These are phyloP conservation scores for Dichetophora obliterata DNA, from an alignment of 2,888 invertebrate genomes.

Conservation along the genomic window DNA sequence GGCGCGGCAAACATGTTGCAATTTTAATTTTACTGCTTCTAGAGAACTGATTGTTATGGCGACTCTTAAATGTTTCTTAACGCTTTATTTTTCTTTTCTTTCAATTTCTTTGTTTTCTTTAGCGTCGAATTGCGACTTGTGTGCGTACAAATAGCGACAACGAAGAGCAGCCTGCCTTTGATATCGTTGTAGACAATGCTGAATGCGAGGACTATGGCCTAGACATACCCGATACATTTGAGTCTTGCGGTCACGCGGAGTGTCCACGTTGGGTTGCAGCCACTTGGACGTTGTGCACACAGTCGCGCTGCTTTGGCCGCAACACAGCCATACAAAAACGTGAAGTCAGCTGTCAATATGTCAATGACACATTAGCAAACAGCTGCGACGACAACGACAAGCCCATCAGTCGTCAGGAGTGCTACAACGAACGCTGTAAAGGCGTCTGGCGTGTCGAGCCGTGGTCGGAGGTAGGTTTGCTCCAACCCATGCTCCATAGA, in stretches of 20 bases:
- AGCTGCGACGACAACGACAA: conserved; percentile 79
- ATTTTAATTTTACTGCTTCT: conserved; percentile 3
- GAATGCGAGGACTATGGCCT: conserved; percentile 81
- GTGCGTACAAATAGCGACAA: conserved; percentile 47
- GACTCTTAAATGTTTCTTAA: neutral
- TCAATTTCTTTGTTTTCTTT: conserved; percentile 37
- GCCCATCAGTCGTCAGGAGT: conserved; percentile 85
- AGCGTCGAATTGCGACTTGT: conserved; percentile 64
- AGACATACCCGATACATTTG: conserved; percentile 75
- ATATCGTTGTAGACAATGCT: conserved; percentile 75
- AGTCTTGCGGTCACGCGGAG: conserved; percentile 77
- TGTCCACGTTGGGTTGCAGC: conserved; percentile 81
- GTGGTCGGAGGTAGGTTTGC: conserved; percentile 87
- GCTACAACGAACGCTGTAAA: conserved; percentile 85
- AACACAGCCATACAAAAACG: conserved; percentile 84
- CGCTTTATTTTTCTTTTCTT: neutral
- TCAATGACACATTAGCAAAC: conserved; percentile 63
- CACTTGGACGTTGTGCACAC: conserved; percentile 80
- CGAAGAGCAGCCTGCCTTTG: conserved; percentile 58
- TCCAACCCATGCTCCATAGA: too few species aligned
- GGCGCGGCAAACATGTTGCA: conserved; percentile 1
- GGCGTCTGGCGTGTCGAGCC: conserved; percentile 92
- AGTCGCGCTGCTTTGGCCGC: conserved; percentile 81
- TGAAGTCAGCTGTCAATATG: conserved; percentile 71
- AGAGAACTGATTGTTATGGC: neutral